Evolutionary conservation across 2,888 invertebrate species (phyloP).

Genomic region (Celastrina argiolus): DNA sequence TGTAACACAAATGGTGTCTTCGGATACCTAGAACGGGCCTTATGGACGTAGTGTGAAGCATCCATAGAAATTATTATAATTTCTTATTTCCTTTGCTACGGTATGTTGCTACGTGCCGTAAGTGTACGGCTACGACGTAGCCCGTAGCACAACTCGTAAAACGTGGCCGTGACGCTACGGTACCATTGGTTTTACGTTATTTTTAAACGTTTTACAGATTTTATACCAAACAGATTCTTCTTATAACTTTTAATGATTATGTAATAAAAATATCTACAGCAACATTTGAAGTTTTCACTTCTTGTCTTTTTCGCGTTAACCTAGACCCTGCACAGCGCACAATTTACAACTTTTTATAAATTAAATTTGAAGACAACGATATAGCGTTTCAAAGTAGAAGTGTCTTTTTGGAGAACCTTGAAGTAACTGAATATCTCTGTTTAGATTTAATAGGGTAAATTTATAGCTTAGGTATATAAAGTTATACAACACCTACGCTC

Average conservation of each 20-base stretch:
- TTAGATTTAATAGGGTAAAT: background rate
- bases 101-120: background rate
- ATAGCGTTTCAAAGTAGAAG: background rate
- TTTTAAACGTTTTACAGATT: background rate
- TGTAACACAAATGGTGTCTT: too few relatives aligned
- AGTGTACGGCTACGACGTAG: slow-evolving; percentile 11
- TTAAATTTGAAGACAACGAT: background rate
- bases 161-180: background rate
- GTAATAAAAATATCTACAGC: background rate
- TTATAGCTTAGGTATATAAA: background rate
- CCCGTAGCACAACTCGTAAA: background rate
- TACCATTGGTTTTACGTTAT: background rate
- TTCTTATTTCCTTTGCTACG: background rate
- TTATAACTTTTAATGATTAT: background rate
- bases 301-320: background rate
- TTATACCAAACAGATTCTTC: background rate
- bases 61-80: background rate
- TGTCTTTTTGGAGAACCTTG: background rate
- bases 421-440: background rate
- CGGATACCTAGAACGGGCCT: too few relatives aligned
- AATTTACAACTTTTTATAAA: background rate
- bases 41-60: too few relatives aligned
- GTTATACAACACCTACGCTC: background rate
- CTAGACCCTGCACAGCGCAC: background rate
- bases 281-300: background rate